phyloP scores from a whole-genome alignment of 2,113 vertebrate genomes.

The Antidorcas marsupialis region DNA sequence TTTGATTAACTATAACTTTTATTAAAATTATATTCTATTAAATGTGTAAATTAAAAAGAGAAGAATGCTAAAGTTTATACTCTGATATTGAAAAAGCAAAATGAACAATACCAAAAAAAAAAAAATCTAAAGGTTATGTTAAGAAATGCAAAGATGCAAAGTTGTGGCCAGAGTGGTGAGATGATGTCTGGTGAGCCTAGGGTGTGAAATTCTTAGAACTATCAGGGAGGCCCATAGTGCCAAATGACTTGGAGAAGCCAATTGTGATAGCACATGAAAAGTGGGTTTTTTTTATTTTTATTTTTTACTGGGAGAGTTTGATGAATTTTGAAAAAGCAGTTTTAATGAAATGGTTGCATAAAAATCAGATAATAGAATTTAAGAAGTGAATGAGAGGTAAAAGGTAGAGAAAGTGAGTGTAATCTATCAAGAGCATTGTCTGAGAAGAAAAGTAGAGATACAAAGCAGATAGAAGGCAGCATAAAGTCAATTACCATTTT shows the following conservation, averaged over 20 bases:
- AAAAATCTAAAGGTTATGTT: neutral
- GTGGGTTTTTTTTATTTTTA: neutral
- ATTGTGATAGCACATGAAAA: neutral
- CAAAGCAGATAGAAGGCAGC: neutral
- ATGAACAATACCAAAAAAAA: neutral
- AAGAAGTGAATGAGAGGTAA: neutral
- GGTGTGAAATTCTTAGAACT: neutral
- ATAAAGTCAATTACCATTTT: neutral
- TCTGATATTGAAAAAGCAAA: neutral
- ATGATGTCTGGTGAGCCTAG: neutral
- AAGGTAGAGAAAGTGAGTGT: neutral
- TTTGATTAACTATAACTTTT: neutral
- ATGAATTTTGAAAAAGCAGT: neutral
- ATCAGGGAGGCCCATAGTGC: neutral
- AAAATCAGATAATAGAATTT: neutral
- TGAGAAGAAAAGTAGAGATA: neutral
- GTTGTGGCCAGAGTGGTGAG: neutral
- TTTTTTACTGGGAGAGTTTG: neutral
- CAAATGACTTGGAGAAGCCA: neutral
- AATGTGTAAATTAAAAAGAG: neutral
- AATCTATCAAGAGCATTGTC: neutral
- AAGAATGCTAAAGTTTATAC: neutral
- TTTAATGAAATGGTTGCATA: neutral
- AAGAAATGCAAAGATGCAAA: neutral
- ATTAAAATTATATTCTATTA: neutral